These are phyloP conservation scores for Bucco capensis DNA, from an alignment of 2,113 vertebrate genomes.

Conservation along the genomic window DNA sequence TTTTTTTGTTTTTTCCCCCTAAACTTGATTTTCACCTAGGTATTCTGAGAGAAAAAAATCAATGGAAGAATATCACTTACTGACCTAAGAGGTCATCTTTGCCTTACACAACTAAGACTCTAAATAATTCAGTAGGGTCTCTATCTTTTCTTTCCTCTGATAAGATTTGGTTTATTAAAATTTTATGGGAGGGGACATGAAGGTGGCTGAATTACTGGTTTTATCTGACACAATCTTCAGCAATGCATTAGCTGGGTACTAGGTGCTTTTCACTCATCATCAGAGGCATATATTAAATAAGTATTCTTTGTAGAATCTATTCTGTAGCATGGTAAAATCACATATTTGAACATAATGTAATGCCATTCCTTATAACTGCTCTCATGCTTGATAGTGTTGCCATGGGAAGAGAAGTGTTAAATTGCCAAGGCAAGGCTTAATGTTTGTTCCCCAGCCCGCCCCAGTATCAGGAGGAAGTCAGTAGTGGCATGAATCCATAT, in stretches of 20 bases:
- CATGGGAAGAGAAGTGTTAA: background rate
- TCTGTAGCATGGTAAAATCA: background rate
- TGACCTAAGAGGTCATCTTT: conserved; percentile 49
- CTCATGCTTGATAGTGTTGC: background rate
- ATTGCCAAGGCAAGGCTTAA: background rate
- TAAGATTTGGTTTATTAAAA: conserved; percentile 71
- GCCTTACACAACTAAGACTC: background rate
- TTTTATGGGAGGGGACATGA: conserved; percentile 54
- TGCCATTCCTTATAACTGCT: background rate
- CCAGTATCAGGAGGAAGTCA: background rate
- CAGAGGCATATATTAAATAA: background rate
- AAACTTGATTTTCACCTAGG: conserved; percentile 15
- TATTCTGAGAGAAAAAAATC: conserved; percentile 41
- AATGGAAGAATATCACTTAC: conserved; percentile 65
- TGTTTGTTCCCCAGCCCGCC: background rate
- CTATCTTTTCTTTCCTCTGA: conserved; percentile 62
- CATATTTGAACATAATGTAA: background rate
- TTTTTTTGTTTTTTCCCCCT: background rate
- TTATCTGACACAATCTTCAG: conserved; percentile 17
- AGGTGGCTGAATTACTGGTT: conserved; percentile 14
- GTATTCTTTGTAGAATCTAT: background rate
- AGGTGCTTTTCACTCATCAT: background rate
- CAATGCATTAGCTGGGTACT: background rate
- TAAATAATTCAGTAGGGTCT: conserved; percentile 75
- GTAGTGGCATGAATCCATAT: background rate